Evolutionary conservation across 2,797 vertebrate species (phyloP), one percentile per base, ranked within the genome.

Genomic region (Oreortyx pictus): DNA sequence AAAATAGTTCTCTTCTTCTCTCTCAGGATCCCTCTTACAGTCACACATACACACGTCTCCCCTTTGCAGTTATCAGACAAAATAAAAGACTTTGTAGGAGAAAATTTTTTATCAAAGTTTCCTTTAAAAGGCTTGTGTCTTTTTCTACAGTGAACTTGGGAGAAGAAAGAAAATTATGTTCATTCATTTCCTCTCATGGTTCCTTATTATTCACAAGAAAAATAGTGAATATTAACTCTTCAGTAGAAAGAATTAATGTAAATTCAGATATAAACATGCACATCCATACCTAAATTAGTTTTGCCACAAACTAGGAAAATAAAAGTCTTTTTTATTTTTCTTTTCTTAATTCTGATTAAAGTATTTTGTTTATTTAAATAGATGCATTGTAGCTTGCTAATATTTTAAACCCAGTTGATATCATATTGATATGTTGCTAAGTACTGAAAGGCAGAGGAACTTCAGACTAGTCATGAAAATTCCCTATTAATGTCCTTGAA

Each of bases 371-470:
- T 14, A 4, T 47, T 85, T 66, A 41, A 59, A 67, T 13, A 54
- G 1, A 9, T 47, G 20, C 1, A 13, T 23, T 29, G 5, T 33
- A 6, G 43, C 50, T 7, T 4, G 0, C 1, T 2, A 2, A 2
- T 7, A 19, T 43, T 56, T 89, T 47, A 19, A 2, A 22, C 1
- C 5, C 27, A 57, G 7, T 44, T 5, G 14, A 3, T 4, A 33
- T 6, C 2, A 5, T 25, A 4, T 43, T 60, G n/a, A 1, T 6
- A 29, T 14, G 6, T 6, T 74, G 12, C 5, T 54, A 12, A 50
- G n/a, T 72, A 9, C 2, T 25, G 29, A 41, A 73, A 9, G 3
- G 7, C 33, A 50, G 25, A 46, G 71, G 5, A 66, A 27, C 14
- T 67, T 7, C 37, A 5, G 3, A 5, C 11, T n/a, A 37, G 41